Base-by-base conservation (phyloP, 2,113 vertebrate species). In the Uropsilus gracilis region DNA sequence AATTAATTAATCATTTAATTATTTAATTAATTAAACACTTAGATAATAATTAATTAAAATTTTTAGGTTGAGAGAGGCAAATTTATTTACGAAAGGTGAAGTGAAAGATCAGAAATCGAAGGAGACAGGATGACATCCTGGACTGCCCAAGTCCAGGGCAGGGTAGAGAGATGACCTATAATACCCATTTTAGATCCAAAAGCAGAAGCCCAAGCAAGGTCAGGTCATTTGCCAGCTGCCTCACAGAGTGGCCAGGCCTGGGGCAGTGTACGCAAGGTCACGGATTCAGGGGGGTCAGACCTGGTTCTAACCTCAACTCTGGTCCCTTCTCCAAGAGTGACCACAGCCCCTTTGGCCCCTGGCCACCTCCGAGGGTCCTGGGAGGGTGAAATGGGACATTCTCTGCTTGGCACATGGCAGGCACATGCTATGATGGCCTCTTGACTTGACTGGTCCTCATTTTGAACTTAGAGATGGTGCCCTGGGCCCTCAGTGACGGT, bases 331-430 rank as follows among this genome's bases (percentile, higher is more conserved):
- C 78, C 7, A 2, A 0, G 26, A 59, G 85, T 24, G 44, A 72
- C 48, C 1, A 7, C 0, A 20, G 26, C 2, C 12, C 2, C 18
- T 13, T 1, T 7, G 7, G 28, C 42, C 48, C 13, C 0, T 22
- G 28, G 42, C 39, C 3, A 12, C 32, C 30, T 68, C 69, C 2
- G 1, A 32, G 30, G 24, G 2, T 11, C 37, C 59, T 26, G 39
- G 39, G 39, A 37, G 28, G 37, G 37, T 44, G 8, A 57, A 26
- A 20, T 3, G 39, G 7, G 9, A 28, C 4, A 2, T 32, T 48
- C 81, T 61, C 72, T 53, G 37, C 26, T 48, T 13, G 80, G 39
- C 6, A 11, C 57, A 24, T 0, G 28, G 68, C 9, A 81, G 32
- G n/a, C 26, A 7, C 16, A 46, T 50, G 37, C 2, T 8, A 37